Evolutionary conservation across 2,113 vertebrate genomes (phyloP).

Genomic region (Chaetodon auriga): DNA sequence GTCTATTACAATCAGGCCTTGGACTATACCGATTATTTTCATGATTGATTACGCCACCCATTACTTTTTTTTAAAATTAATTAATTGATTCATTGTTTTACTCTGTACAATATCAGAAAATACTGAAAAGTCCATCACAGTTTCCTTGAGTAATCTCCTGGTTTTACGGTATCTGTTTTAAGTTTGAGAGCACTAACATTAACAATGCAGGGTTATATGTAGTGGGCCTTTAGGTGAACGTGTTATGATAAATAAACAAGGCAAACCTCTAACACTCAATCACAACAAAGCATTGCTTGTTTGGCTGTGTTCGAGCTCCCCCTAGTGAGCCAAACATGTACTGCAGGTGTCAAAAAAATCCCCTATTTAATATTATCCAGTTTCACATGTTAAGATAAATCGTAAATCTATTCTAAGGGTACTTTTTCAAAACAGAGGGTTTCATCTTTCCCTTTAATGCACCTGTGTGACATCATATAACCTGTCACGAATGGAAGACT

Average conservation of each 20-base stretch:
- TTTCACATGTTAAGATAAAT: no score
- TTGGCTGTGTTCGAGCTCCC: not conserved
- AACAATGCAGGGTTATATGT: not conserved
- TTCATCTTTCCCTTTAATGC: not conserved
- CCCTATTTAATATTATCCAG: not conserved
- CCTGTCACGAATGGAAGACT: not conserved
- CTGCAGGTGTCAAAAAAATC: not conserved
- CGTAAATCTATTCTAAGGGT: no score
- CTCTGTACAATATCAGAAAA: no score
- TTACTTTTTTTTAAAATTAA: not conserved
- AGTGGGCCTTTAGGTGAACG: not conserved
- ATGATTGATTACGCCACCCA: not conserved
- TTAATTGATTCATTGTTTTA: not conserved
- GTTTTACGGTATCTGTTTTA: no score
- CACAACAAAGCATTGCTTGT: not conserved
- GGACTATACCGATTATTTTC: not conserved
- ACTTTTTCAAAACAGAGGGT: not conserved
- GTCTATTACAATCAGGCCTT: not conserved
- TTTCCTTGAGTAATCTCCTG: no score
- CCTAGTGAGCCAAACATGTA: not conserved
- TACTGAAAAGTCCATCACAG: no score
- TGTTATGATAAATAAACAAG: slow-evolving; percentile 17
- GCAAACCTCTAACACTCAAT: not conserved
- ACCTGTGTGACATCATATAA: not conserved
- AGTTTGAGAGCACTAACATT: not conserved